Conservation (phyloP, 2,113 vertebrate genomes). For the Todiramphus saurophagus region DNA sequence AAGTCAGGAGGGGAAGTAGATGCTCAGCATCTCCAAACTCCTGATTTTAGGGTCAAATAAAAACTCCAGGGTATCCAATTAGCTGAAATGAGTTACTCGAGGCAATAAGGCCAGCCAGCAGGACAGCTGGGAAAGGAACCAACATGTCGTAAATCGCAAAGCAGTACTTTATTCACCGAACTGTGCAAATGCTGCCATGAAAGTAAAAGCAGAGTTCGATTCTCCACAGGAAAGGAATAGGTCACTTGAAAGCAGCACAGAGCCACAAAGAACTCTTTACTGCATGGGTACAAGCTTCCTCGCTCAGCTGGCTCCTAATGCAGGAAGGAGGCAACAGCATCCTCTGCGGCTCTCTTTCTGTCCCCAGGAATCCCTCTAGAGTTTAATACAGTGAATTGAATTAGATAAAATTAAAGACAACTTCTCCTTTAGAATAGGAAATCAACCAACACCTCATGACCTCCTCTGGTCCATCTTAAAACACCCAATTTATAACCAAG, state of each 20-base stretch:
- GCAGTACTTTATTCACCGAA: background rate
- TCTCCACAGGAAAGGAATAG: constrained; percentile 27
- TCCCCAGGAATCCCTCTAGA: background rate
- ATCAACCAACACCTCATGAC: background rate
- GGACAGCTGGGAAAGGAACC: constrained; percentile 43
- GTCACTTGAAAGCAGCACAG: constrained; percentile 41
- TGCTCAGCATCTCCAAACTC: background rate
- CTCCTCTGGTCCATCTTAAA: constrained; percentile 19
- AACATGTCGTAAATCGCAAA: constrained; percentile 38
- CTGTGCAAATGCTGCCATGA: constrained; percentile 17
- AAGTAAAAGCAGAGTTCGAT: constrained; percentile 43
- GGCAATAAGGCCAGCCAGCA: constrained; percentile 39
- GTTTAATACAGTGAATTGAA: background rate
- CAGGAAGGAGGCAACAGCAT: background rate
- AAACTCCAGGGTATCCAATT: constrained; percentile 44
- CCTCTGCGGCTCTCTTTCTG: background rate
- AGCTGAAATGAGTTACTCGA: constrained; percentile 28
- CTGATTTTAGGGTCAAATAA: constrained; percentile 39
- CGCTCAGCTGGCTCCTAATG: accelerated
- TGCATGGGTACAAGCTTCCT: constrained; percentile 2
- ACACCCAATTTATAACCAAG: constrained; percentile 17
- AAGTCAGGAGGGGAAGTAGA: background rate
- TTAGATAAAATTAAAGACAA: background rate
- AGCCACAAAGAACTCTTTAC: constrained; percentile 42
- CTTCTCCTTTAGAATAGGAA: background rate